A percentile compares a stretch with the other conserved stretches of the same genome.
These are phyloP conservation scores for Cheirogaleus medius DNA, from an alignment of 2,113 vertebrate species.

Conservation along the genomic window DNA sequence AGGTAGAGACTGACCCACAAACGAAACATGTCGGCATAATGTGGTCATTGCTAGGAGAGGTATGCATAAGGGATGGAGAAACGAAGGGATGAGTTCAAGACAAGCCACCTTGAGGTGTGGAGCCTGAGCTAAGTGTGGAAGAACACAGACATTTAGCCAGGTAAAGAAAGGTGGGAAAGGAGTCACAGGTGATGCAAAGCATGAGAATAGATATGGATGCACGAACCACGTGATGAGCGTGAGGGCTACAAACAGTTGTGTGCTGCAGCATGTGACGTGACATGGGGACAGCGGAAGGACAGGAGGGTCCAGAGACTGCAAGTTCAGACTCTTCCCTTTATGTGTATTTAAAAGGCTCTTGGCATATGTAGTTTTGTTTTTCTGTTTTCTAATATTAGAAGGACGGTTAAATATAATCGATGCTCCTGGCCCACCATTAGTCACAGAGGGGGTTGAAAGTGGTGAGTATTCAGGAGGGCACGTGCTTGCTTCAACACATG, in stretches of 20 bases:
- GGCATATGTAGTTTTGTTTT: background rate
- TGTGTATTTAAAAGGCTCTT: background rate
- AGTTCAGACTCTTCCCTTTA: background rate
- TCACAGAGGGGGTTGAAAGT: background rate
- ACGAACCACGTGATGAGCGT: background rate
- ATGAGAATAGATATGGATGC: background rate
- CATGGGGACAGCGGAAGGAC: background rate
- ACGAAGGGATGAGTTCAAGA: background rate
- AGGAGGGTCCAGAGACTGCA: background rate
- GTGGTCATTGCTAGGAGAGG: background rate
- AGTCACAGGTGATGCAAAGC: background rate
- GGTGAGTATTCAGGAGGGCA: background rate
- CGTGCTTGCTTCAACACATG: background rate
- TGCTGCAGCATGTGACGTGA: background rate
- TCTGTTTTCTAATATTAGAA: background rate
- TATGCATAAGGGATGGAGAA: rapidly evolving
- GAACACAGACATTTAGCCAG: background rate
- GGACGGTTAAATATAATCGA: background rate
- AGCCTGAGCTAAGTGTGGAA: background rate
- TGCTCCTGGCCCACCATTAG: background rate
- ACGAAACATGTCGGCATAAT: background rate
- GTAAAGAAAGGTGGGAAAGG: background rate
- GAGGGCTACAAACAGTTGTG: background rate
- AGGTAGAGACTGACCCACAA: background rate
- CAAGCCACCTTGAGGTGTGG: background rate